Base-by-base conservation (phyloP, 2,113 vertebrate species). In the Epinephelus cyanopodus region DNA sequence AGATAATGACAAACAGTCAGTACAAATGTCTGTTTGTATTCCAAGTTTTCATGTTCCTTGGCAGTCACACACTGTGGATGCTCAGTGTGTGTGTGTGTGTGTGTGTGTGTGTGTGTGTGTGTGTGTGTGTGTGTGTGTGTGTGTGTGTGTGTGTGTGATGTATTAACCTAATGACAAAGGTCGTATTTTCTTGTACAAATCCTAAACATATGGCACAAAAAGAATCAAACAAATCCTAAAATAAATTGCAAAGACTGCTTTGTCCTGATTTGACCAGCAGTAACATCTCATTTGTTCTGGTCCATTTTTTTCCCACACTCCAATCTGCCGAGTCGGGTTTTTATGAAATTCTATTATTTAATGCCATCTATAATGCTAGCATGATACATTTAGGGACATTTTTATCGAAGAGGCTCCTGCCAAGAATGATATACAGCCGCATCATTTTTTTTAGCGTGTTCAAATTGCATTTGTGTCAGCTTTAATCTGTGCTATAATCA, bases 381-480 rank as follows among this genome's bases (percentile, higher is more conserved):
- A 42, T 81, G 72, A 73, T 76, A 39, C 74, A 61, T 70, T 53
- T n/a, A 23, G 64, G n/a, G 57, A 77, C 52, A 6, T 42, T 79
- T 91, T 68, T 74, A 68, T 64, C 19, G 21, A 61, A 52, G 15
- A 56, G 23, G 33, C 11, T 69, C 65, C 23, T 18, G 47, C 66
- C 23, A n/a, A 67, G 33, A 54, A 62, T 47, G 27, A 48, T 72
- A 68, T 33, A 39, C 6, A 29, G 39, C 54, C 3, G 76, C 67
- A 25, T 69, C 12, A 13, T 69, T 77, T 57, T 23, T 65, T 25
- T 67, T 23, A 64, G 9, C 7, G 39, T 45, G 27, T 74, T 84
- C 42, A 50, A 50, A 64, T 65, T 77, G 61, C 66, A 25, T 72
- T 72, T 74, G 66, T 67, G 78, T 76, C 82, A 63, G 57, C 72